A percentile compares a stretch with the other conserved stretches of the same genome.
Conservation (phyloP, 2,797 vertebrate species). For the Sphenopsis melanotis region DNA sequence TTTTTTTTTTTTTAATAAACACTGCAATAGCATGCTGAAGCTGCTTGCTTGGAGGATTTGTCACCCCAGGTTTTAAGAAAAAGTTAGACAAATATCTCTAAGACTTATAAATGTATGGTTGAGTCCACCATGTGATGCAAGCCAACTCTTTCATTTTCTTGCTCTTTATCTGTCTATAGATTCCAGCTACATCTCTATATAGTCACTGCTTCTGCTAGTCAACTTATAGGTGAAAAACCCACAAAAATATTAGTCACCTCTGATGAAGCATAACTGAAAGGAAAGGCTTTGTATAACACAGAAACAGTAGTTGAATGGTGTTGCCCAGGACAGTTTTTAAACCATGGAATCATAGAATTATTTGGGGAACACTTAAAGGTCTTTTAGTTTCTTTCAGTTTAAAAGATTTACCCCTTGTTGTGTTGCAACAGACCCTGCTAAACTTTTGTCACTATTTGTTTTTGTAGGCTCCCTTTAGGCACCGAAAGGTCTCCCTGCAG, state of each 20-base stretch:
- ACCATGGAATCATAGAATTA: neutral
- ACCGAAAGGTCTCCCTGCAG: rapidly evolving
- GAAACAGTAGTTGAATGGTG: neutral
- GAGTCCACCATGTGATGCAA: neutral
- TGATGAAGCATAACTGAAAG: neutral
- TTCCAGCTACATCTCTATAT: neutral
- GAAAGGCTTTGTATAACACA: neutral
- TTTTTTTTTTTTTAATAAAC: neutral
- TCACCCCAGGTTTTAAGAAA: neutral
- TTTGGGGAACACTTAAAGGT: neutral
- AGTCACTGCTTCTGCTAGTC: neutral
- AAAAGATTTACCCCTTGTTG: neutral
- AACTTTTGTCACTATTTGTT: neutral
- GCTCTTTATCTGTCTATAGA: neutral
- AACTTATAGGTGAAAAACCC: neutral
- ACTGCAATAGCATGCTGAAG: neutral
- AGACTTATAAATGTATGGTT: neutral
- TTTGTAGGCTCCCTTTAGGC: neutral
- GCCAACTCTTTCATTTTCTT: neutral
- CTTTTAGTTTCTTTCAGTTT: neutral
- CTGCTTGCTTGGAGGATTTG: neutral
- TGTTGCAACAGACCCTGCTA: neutral
- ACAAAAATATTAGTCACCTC: neutral
- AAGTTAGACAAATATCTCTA: neutral
- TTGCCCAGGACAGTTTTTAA: neutral